Evolutionary conservation across 2,888 invertebrate species (phyloP).

Genomic region (Tetranychus piercei): DNA sequence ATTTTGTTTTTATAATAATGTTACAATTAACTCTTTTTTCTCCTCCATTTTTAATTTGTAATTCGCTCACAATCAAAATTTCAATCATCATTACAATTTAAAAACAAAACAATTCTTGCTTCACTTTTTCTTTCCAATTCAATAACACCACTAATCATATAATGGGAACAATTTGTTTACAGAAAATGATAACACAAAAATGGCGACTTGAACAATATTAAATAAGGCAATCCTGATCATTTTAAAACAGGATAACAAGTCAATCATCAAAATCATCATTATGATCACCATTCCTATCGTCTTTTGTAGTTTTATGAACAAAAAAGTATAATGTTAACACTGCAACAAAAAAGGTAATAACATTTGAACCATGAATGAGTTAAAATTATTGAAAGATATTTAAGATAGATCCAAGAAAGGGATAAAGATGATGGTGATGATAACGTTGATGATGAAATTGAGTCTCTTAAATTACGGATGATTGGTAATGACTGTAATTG

Average conservation of each 20-base stretch:
- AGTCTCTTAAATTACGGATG: neutral
- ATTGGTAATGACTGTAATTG: neutral
- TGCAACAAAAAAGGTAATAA: neutral
- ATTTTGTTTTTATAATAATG: neutral
- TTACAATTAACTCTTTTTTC: neutral
- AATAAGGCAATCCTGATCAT: neutral
- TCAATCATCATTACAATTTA: neutral
- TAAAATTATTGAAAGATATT: neutral
- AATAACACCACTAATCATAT: neutral
- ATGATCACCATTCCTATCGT: neutral
- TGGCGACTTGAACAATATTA: neutral
- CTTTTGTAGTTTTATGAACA: neutral
- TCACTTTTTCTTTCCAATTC: neutral
- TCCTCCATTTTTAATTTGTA: neutral
- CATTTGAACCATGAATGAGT: neutral
- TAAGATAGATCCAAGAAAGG: neutral
- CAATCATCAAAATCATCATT: neutral
- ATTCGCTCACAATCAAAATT: neutral
- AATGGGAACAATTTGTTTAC: neutral
- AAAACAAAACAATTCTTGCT: neutral
- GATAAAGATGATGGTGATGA: neutral
- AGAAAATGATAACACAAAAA: neutral
- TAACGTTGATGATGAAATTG: neutral
- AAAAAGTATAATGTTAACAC: neutral
- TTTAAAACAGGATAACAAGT: too few species aligned